These are phyloP conservation scores for Etia nguti DNA, from an alignment of 2,113 vertebrate species.

Conservation along the genomic window DNA sequence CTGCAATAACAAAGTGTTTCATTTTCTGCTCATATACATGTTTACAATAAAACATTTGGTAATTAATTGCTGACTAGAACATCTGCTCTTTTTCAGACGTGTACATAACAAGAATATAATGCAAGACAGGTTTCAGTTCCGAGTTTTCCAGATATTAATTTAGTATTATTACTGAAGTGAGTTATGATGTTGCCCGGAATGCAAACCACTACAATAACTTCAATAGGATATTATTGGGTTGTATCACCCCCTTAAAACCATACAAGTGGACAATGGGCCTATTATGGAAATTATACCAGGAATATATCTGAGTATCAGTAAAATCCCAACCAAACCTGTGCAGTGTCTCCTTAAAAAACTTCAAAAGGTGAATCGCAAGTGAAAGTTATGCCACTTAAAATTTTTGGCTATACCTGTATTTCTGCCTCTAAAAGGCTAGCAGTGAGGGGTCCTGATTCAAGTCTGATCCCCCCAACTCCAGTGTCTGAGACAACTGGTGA, in stretches of 20 bases:
- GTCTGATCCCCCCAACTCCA: slow-evolving; percentile 56
- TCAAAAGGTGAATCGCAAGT: neutral
- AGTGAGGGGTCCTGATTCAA: slow-evolving; percentile 59
- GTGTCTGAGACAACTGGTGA: slow-evolving; percentile 74
- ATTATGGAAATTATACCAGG: neutral
- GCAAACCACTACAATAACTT: neutral
- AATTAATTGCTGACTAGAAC: slow-evolving; percentile 19
- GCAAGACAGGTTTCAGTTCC: neutral
- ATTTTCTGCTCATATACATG: slow-evolving; percentile 52
- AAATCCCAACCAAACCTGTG: neutral
- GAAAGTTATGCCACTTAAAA: neutral
- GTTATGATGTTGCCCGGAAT: neutral
- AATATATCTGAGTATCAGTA: neutral
- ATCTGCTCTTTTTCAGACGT: slow-evolving; percentile 34
- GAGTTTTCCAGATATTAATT: slow-evolving; percentile 16
- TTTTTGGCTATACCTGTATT: slow-evolving; percentile 69
- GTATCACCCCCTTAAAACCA: neutral
- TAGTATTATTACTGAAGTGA: slow-evolving; percentile 9
- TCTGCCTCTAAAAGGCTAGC: slow-evolving; percentile 73
- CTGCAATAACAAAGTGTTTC: slow-evolving; percentile 49
- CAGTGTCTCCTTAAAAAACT: neutral
- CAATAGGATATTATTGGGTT: neutral
- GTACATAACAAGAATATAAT: slow-evolving; percentile 19
- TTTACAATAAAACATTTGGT: slow-evolving; percentile 28
- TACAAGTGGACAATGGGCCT: neutral